These are phyloP conservation scores for Melikaiella ostensackeni DNA, from an alignment of 2,888 invertebrate species.

Conservation along the genomic window DNA sequence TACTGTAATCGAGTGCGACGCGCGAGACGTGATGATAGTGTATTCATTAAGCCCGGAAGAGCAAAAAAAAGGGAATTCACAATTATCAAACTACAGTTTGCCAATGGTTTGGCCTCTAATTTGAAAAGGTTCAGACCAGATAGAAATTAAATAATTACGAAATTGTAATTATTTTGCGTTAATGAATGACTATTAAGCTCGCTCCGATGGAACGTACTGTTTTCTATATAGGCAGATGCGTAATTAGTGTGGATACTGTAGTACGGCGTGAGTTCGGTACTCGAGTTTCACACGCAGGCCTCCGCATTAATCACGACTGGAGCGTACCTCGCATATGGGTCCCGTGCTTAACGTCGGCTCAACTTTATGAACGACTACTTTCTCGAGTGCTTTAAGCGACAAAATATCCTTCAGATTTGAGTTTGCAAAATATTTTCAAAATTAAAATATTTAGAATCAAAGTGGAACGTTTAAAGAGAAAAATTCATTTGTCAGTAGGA, in stretches of 20 bases:
- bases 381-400: constrained; percentile 33
- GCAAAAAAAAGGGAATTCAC: no score
- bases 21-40: no score
- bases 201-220: background rate
- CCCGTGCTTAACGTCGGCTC: constrained; percentile 60
- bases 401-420: background rate
- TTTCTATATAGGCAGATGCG: background rate
- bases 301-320: constrained; percentile 57
- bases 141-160: no score
- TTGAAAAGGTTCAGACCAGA: no score
- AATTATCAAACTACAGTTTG: no score
- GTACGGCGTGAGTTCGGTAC: background rate
- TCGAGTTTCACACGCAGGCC: constrained; percentile 54
- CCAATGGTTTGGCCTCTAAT: no score
- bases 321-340: constrained; percentile 56
- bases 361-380: constrained; percentile 58
- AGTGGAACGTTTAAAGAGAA: no score
- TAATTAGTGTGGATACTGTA: background rate
- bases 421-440: no score
- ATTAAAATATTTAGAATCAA: no score
- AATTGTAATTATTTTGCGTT: background rate
- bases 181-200: background rate
- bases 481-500: no score
- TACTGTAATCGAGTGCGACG: no score
- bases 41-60: no score